A percentile compares a stretch with the other conserved stretches of the same genome.
phyloP scores from a whole-genome alignment of 2,797 vertebrate species.

The Diceros bicornis region DNA sequence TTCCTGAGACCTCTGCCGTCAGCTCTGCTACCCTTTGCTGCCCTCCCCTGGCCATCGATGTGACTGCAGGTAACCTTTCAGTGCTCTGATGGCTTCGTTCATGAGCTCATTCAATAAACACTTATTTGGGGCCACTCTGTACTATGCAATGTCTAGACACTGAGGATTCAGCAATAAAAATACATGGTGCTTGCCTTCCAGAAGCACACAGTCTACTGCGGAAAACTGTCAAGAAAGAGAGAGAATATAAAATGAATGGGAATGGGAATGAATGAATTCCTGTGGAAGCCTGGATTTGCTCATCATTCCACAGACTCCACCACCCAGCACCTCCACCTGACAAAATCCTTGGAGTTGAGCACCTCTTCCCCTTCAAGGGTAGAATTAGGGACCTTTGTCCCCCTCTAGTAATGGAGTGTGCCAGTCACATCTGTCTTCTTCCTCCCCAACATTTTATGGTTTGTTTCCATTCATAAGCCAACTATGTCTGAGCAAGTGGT shows the following conservation, averaged over 20 bases:
- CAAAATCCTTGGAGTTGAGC: background rate
- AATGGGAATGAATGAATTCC: background rate
- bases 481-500: background rate
- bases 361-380: background rate
- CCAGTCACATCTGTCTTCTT: background rate
- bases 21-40: slow-evolving; percentile 74
- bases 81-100: background rate
- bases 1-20: background rate
- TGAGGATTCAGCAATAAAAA: background rate
- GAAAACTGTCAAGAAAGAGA: no score
- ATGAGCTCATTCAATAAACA: background rate
- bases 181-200: background rate
- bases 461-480: slow-evolving; percentile 39
- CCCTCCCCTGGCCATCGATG: slow-evolving; percentile 69
- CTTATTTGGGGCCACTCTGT: background rate
- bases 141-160: background rate
- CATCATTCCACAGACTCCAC: background rate
- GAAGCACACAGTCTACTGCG: background rate
- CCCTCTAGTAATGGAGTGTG: background rate
- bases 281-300: slow-evolving; percentile 5
- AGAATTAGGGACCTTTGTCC: background rate
- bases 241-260: background rate
- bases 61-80: slow-evolving; percentile 29
- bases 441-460: background rate
- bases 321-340: background rate